phyloP scores from a whole-genome alignment of 2,797 vertebrate genomes.

The Cossypha dichroa region DNA sequence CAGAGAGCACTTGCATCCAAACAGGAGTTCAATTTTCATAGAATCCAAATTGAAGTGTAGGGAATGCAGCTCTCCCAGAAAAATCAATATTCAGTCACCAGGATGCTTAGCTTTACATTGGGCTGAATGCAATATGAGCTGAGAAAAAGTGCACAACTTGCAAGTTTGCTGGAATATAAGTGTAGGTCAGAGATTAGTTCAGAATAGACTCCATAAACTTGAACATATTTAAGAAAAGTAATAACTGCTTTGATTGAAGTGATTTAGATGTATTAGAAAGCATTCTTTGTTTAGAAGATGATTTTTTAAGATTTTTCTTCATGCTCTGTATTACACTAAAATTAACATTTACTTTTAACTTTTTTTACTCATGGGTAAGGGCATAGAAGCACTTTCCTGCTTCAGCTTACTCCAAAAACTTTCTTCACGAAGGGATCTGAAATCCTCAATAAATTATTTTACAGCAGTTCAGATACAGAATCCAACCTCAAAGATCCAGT shows the following conservation, averaged over 20 bases:
- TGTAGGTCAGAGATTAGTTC: not conserved
- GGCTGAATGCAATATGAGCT: not conserved
- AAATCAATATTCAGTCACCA: constrained; percentile 16
- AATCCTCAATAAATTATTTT: not conserved
- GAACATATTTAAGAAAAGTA: not conserved
- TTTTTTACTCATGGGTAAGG: not conserved
- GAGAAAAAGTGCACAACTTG: not conserved
- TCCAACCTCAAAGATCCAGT: not conserved
- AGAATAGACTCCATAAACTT: not conserved
- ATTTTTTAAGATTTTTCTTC: not conserved
- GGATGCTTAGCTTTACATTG: not conserved
- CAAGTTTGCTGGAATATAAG: not conserved
- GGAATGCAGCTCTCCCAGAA: not conserved
- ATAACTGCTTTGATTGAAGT: not conserved
- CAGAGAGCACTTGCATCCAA: not conserved
- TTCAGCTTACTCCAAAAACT: not conserved
- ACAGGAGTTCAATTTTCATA: not conserved
- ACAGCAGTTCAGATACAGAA: not conserved
- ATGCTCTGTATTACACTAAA: not conserved
- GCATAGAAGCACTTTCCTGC: not conserved
- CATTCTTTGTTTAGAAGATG: not conserved
- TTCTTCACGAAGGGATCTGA: not conserved
- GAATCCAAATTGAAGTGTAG: not conserved
- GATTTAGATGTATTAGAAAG: not conserved
- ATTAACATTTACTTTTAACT: not conserved